Conservation (phyloP, 2,888 invertebrate genomes). For the Tanytarsus gracilentus region DNA sequence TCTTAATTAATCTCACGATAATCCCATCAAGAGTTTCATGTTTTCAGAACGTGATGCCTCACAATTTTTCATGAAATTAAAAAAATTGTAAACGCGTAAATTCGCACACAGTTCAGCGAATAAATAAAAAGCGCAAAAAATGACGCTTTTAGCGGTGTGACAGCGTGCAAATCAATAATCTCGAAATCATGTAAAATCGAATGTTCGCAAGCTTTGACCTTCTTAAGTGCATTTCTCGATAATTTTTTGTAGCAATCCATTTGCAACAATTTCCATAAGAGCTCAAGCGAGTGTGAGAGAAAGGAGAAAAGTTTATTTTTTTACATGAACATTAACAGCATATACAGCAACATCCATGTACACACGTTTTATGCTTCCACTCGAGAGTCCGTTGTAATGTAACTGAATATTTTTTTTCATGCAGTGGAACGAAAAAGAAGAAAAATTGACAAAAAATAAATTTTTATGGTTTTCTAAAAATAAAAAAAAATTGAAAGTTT, state of each 20-base stretch:
- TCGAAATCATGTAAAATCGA: slow-evolving; percentile 19
- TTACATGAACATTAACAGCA: slow-evolving; percentile 15
- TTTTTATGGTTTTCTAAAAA: too few relatives aligned
- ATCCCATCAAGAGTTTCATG: too few relatives aligned
- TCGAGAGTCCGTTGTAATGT: not conserved
- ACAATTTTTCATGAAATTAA: not conserved
- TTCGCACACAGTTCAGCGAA: not conserved
- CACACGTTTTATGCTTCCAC: not conserved
- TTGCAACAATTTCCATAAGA: not conserved
- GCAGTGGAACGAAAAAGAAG: too few relatives aligned
- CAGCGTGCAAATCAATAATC: slow-evolving; percentile 10
- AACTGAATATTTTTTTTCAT: slow-evolving; percentile 10
- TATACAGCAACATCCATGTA: slow-evolving; percentile 15
- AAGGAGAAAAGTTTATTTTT: not conserved
- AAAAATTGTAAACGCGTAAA: too few relatives aligned
- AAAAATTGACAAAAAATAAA: too few relatives aligned
- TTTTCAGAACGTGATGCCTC: not conserved
- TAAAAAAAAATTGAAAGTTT: too few relatives aligned
- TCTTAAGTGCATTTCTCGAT: slow-evolving; percentile 17
- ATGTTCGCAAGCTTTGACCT: slow-evolving; percentile 16
- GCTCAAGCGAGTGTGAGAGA: not conserved
- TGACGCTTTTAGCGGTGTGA: not conserved
- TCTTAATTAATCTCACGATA: too few relatives aligned
- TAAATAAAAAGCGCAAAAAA: not conserved
- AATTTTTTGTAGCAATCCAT: not conserved